Evolutionary conservation across 2,797 vertebrate genomes (phyloP), one percentile per base, ranked within the genome.

Genomic region (Rhyacichthys aspro): DNA sequence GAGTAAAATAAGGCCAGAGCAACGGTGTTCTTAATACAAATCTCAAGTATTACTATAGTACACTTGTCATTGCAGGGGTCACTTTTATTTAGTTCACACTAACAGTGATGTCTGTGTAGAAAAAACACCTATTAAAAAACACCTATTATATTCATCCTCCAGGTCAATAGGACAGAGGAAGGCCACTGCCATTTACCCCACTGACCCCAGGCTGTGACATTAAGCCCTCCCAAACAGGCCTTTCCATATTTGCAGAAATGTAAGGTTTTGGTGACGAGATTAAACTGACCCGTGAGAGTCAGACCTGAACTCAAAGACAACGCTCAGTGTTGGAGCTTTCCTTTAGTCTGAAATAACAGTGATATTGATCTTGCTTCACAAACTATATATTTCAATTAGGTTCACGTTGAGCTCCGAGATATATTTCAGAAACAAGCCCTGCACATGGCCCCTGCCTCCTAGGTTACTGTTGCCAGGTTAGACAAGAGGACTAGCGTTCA

Each of bases 281-380:
- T 42, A 75, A 47, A 60, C 37, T 37, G 42, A 28, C 54, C n/a
- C 41, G n/a, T n/a, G n/a, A 36, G 38, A 67, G 38, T 28, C 52
- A 12, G 43, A 65, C 52, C 52, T 41, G 61, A 32, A 65, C 19
- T 28, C n/a, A n/a, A n/a, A n/a, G n/a, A n/a, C 41, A 36, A 52
- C 70, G 60, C 55, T 48, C 18, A 56, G 37, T 63, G 50, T 79
- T 67, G 67, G 8, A n/a, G 9, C 36, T 61, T 70, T 75, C 70
- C 52, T 71, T 79, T 41, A 67, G n/a, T 52, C 67, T 59, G 53
- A 79, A 17, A 58, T 46, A 73, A 52, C 53, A 18, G 8, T 3
- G 0, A 36, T 79, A 80, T 87, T 66, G 81, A 86, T 81, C 48
- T 14, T 9, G 8, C 36, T 52, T 60, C 66, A 46, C 64, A 74